A percentile compares a stretch with the other conserved stretches of the same genome.
Conservation (phyloP, 2,888 invertebrate species). For the Chrysopilus asiliformis region DNA sequence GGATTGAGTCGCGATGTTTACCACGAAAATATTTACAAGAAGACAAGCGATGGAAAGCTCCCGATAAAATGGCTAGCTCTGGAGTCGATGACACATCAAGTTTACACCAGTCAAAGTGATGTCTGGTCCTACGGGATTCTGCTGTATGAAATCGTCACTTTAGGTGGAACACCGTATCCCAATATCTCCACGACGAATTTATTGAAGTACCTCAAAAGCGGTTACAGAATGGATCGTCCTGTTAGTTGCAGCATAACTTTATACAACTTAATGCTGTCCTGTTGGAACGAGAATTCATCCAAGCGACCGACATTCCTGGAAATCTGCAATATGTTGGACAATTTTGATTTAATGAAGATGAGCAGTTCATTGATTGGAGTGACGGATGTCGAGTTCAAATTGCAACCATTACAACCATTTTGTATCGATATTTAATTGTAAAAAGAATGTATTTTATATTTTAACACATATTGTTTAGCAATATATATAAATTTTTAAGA, state of each 20-base stretch:
- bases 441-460: no score
- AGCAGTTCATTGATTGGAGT: no score
- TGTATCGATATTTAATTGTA: no score
- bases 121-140: slow-evolving; percentile 86
- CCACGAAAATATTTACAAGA: slow-evolving; percentile 67
- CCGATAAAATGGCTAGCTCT: slow-evolving; percentile 85
- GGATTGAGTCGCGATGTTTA: slow-evolving; percentile 78
- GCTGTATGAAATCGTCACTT: slow-evolving; percentile 73
- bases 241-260: slow-evolving; percentile 56
- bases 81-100: slow-evolving; percentile 69
- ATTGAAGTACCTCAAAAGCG: slow-evolving; percentile 52
- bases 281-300: slow-evolving; percentile 56
- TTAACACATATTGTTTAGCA: no score
- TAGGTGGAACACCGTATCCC: slow-evolving; percentile 72
- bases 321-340: no score
- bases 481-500: no score
- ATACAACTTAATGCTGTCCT: slow-evolving; percentile 60
- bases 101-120: slow-evolving; percentile 73
- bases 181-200: slow-evolving; percentile 54
- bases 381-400: no score
- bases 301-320: slow-evolving; percentile 58
- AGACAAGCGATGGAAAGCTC: slow-evolving; percentile 61
- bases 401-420: no score
- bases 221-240: slow-evolving; percentile 71
- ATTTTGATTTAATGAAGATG: no score